phyloP scores from a whole-genome alignment of 2,113 vertebrate species.

The Echinops telfairi region DNA sequence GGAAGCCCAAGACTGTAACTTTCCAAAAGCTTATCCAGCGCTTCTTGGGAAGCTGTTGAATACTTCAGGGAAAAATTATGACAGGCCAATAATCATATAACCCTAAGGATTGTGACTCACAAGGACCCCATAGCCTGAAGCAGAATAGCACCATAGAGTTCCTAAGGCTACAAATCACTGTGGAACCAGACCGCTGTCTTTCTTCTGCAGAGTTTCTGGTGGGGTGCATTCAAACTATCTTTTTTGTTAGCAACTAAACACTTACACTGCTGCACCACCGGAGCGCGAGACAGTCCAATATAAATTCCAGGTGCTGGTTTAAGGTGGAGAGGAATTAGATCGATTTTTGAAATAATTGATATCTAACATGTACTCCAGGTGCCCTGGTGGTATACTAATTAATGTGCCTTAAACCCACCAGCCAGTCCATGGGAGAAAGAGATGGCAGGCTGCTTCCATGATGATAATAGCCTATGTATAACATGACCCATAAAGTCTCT shows the following conservation, averaged over 20 bases:
- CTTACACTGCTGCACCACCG: not conserved
- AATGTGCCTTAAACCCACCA: not conserved
- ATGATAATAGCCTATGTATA: too few relatives aligned
- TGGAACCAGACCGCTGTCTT: not conserved
- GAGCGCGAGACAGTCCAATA: slow-evolving; percentile 10
- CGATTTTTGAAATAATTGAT: slow-evolving; percentile 69
- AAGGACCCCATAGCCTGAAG: not conserved
- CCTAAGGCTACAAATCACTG: not conserved
- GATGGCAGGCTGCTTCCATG: too few relatives aligned
- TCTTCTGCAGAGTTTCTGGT: not conserved
- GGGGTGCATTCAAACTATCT: too few relatives aligned
- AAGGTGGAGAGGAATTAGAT: slow-evolving; percentile 43
- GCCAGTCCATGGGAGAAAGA: too few relatives aligned
- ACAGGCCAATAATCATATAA: not conserved
- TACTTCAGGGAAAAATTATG: slow-evolving; percentile 70
- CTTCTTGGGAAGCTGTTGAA: slow-evolving; percentile 50
- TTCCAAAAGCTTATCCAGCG: slow-evolving; percentile 75
- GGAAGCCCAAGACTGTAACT: slow-evolving; percentile 41
- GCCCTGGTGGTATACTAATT: not conserved
- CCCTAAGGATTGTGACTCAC: not conserved
- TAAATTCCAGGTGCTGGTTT: slow-evolving; percentile 33
- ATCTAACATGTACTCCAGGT: not conserved
- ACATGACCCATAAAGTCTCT: too few relatives aligned
- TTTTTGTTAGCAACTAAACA: not conserved
- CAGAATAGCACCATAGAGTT: not conserved